Conservation (phyloP, 2,113 vertebrate genomes). For the Trogon melanurus region DNA sequence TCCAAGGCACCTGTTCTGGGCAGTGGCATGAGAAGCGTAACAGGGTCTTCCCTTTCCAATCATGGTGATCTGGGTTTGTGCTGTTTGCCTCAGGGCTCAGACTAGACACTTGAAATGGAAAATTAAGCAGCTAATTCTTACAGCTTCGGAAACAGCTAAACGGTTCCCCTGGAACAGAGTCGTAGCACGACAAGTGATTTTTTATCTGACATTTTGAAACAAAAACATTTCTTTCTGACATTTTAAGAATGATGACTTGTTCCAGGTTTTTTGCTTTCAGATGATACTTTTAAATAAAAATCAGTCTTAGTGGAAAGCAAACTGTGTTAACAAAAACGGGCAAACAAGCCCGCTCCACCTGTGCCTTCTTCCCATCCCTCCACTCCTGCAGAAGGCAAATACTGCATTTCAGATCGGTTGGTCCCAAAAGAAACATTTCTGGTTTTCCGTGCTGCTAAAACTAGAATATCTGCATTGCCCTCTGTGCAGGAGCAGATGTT, state of each 20-base stretch:
- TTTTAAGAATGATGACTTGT: background rate
- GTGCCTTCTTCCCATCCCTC: background rate
- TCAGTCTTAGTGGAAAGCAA: background rate
- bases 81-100: background rate
- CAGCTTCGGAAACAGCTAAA: background rate
- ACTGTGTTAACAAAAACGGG: background rate
- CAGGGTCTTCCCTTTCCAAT: background rate
- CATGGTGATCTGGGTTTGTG: background rate
- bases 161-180: background rate
- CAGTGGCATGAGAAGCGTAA: background rate
- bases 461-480: background rate
- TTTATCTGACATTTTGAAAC: conserved; percentile 5
- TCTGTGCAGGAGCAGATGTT: background rate
- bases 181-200: background rate
- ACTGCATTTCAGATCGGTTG: background rate
- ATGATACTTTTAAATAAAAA: background rate
- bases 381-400: background rate
- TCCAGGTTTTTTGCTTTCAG: background rate
- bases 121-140: background rate
- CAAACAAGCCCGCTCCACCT: background rate
- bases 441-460: background rate
- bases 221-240: background rate
- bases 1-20: background rate
- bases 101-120: background rate
- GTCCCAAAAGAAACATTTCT: background rate